Evolutionary conservation across 2,888 invertebrate genomes (phyloP), one percentile per base, ranked within the genome.

Genomic region (Drosophila birchii): DNA sequence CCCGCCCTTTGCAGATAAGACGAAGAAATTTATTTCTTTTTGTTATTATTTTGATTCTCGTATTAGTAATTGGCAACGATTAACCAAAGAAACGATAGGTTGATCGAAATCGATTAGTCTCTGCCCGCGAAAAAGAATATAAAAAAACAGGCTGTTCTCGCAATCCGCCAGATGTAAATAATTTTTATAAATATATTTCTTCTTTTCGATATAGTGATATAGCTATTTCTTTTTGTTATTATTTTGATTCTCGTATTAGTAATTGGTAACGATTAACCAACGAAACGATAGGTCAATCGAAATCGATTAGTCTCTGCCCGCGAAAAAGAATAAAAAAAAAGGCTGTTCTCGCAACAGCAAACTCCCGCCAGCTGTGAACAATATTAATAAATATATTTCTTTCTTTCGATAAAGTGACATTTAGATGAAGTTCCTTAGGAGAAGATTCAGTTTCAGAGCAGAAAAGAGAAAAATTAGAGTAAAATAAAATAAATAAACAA

Each of bases 21-120:
- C 18, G 16, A 20, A 34, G 7, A 23, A 36, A 16, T 36, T 36
- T 8, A 45, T 16, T 11, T 39, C 18, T 11, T 53, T 16, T 53
- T 59, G 29, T 60, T 45, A 47, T 62, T 64, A 49, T 64, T 64
- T 60, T 49, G 60, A 41, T 60, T 64, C 9, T 34, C 36, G 14
- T 26, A 63, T 64, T 49, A 36, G 18, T 36, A 61, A 64, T 43
- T 41, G 12, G 47, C 8, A 32, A 18, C 14, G 63, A 39, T 63
- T 58, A 32, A 14, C 1, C 14, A 6, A 23, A 4, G 3, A 32
- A n/a, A 36, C 43, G 51, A 23, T 36, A 16, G 1, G 16, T 34
- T 5, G 20, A 7, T 23, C 9, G 0, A 2, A 20, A 36, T 51
- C 49, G 49, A 51, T 34, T 14, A 20, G 49, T 20, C 12, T 43